phyloP scores from a whole-genome alignment of 2,797 vertebrate genomes.

The Bovichtus variegatus region DNA sequence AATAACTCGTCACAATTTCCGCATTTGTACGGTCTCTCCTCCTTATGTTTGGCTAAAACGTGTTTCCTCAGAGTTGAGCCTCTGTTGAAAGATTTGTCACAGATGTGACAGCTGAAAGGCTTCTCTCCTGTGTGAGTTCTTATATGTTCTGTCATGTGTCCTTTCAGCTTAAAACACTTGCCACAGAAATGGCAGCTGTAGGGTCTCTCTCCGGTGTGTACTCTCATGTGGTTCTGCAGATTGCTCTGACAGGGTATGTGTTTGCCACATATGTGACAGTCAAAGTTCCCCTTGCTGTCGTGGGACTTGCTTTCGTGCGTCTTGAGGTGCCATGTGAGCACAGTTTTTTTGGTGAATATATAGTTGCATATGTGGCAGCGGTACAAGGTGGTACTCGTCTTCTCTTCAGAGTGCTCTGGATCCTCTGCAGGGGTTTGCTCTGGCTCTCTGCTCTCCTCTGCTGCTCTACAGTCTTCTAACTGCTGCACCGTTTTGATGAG shows the following conservation, averaged over 20 bases:
- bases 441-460: conserved; percentile 47
- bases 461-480: conserved; percentile 57
- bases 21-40: conserved; percentile 66
- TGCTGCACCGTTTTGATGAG: conserved; percentile 74
- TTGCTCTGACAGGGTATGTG: conserved; percentile 64
- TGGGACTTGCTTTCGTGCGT: conserved; percentile 55
- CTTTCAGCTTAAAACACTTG: conserved; percentile 69
- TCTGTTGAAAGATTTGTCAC: conserved; percentile 67
- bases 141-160: conserved; percentile 69
- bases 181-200: conserved; percentile 67
- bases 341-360: conserved; percentile 64
- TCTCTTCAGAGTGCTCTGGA: conserved; percentile 26
- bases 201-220: conserved; percentile 72
- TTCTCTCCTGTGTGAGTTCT: conserved; percentile 70
- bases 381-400: conserved; percentile 56
- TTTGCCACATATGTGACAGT: conserved; percentile 72
- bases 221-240: conserved; percentile 72
- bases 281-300: conserved; percentile 55
- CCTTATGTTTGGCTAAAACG: conserved; percentile 65
- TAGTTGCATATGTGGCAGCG: conserved; percentile 74
- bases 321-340: conserved; percentile 69
- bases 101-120: conserved; percentile 68
- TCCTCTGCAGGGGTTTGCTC: conserved; percentile 21
- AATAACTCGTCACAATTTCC: conserved; percentile 62
- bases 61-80: conserved; percentile 66